Conservation (phyloP, 1,140 invertebrate species). For the Euwallacea similis region DNA sequence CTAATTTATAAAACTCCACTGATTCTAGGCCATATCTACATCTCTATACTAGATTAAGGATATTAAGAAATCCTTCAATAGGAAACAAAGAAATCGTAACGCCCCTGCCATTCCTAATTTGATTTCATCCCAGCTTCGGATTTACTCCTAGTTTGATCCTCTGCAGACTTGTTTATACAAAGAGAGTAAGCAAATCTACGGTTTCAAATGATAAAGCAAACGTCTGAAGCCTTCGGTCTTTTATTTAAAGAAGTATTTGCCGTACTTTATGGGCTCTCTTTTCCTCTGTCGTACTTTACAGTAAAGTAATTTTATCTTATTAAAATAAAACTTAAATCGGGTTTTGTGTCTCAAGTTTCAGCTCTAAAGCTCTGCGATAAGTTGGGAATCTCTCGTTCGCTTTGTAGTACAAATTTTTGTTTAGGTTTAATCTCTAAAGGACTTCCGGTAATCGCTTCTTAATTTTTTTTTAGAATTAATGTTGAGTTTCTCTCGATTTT, state of each 20-base stretch:
- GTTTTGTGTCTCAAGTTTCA: constrained; percentile 5
- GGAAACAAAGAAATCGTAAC: too few relatives aligned
- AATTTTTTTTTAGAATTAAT: too few relatives aligned
- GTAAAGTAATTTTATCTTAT: constrained; percentile 28
- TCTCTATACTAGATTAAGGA: too few relatives aligned
- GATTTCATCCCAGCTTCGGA: constrained; percentile 3
- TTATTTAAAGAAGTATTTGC: constrained; percentile 28
- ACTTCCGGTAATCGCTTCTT: too few relatives aligned
- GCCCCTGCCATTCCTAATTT: constrained; percentile 4
- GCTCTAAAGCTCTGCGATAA: not conserved
- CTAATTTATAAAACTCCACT: too few relatives aligned
- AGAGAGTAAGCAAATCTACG: constrained; percentile 26
- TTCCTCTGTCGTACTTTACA: constrained; percentile 19
- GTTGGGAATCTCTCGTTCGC: not conserved
- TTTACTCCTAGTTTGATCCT: constrained; percentile 23
- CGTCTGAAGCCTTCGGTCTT: constrained; percentile 14
- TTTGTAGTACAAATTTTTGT: not conserved
- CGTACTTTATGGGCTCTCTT: constrained; percentile 17
- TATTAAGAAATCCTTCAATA: too few relatives aligned
- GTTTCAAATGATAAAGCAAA: constrained; percentile 26
- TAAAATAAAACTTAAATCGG: constrained; percentile 22
- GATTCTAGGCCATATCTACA: too few relatives aligned
- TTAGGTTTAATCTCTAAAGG: too few relatives aligned
- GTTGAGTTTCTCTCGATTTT: too few relatives aligned
- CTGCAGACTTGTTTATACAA: constrained; percentile 23